A percentile compares a stretch with the other conserved stretches of the same genome.
These are phyloP conservation scores for Exephanes ischioxanthus DNA, from an alignment of 2,888 invertebrate species.

Conservation along the genomic window DNA sequence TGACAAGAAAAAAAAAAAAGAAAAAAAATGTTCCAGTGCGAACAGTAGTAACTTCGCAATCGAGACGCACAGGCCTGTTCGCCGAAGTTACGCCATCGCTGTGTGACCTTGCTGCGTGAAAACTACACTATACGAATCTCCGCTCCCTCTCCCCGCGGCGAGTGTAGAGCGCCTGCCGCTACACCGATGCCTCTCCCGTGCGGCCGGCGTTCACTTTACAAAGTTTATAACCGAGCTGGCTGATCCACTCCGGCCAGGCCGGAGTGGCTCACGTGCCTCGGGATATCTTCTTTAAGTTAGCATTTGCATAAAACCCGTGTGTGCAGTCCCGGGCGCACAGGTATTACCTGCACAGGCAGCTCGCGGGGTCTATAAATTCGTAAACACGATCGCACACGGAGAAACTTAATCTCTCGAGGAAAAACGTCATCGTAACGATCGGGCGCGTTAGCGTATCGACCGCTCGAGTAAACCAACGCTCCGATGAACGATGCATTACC, in stretches of 20 bases:
- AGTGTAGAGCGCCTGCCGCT: not conserved
- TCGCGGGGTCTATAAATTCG: not conserved
- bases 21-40: constrained; percentile 37
- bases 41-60: constrained; percentile 13
- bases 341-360: not conserved
- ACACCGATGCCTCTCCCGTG: constrained; percentile 29
- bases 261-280: constrained; percentile 55
- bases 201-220: constrained; percentile 26
- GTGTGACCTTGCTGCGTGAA: constrained; percentile 63
- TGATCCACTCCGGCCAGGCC: constrained; percentile 15
- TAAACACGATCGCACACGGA: constrained; percentile 1
- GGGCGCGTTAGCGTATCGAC: constrained; percentile 64
- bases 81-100: constrained; percentile 61
- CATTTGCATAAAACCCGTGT: constrained; percentile 64
- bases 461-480: constrained; percentile 22
- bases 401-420: constrained; percentile 66
- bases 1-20: constrained; percentile 15
- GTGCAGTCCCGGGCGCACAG: constrained; percentile 16
- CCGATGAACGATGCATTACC: constrained; percentile 8
- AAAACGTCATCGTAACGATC: constrained; percentile 70
- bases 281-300: constrained; percentile 69
- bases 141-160: not conserved
- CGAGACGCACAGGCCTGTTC: constrained; percentile 10
- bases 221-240: constrained; percentile 54
- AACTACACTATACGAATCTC: constrained; percentile 60